phyloP scores from a whole-genome alignment of 2,888 invertebrate species.

The Agonopterix heracliana region DNA sequence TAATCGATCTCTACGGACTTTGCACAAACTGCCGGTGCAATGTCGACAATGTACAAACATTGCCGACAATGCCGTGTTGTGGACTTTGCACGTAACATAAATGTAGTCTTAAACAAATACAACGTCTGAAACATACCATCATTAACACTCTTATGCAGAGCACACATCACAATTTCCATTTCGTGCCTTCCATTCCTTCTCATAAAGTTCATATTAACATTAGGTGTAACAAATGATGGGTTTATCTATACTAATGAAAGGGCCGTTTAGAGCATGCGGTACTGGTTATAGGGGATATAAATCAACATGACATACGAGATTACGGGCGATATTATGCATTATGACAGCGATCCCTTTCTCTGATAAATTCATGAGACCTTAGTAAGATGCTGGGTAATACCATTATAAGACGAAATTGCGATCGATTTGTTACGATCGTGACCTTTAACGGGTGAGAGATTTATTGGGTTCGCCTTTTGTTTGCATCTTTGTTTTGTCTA shows the following conservation, averaged over 20 bases:
- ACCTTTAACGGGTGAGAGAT: too few species aligned
- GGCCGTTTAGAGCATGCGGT: background rate
- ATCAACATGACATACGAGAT: background rate
- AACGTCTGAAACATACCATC: background rate
- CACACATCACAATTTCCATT: background rate
- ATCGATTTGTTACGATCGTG: constrained; percentile 18
- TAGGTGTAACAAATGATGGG: constrained; percentile 14
- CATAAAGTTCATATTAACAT: constrained; percentile 10
- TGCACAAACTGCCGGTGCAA: too few species aligned
- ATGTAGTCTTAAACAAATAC: too few species aligned
- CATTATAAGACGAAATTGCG: constrained; percentile 25
- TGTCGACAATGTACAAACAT: too few species aligned
- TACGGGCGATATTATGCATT: background rate
- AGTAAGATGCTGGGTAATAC: too few species aligned
- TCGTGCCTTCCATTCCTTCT: background rate
- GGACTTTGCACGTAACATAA: too few species aligned
- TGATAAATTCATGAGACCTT: constrained; percentile 31
- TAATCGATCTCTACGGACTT: too few species aligned
- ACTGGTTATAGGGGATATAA: background rate
- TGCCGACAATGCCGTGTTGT: too few species aligned
- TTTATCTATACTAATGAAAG: constrained; percentile 18
- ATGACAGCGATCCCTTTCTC: constrained; percentile 20
- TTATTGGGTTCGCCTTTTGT: too few species aligned
- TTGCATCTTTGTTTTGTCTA: too few species aligned
- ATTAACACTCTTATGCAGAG: background rate